These are phyloP conservation scores for Cyclopterus lumpus DNA, from an alignment of 2,797 vertebrate species.

Conservation along the genomic window DNA sequence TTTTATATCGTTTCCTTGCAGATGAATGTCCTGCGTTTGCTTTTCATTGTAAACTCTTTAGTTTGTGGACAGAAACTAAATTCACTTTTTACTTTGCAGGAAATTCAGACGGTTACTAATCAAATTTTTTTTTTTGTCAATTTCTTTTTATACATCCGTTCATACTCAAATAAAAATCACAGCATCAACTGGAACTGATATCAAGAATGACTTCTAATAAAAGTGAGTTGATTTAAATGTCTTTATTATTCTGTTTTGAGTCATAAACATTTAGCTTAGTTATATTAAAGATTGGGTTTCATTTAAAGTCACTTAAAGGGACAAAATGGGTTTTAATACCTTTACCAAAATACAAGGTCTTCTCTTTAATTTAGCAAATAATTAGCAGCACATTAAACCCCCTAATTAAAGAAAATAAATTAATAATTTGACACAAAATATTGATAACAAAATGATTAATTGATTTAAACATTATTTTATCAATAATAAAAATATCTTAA, in stretches of 20 bases:
- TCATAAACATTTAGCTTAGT: too few relatives aligned
- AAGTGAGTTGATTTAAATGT: slow-evolving; percentile 2
- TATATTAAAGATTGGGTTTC: too few relatives aligned
- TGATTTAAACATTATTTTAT: neutral
- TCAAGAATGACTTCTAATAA: slow-evolving; percentile 28
- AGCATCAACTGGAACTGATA: neutral
- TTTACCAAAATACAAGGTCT: too few relatives aligned
- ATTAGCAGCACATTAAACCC: too few relatives aligned
- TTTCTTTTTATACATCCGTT: slow-evolving; percentile 33
- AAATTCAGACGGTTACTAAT: neutral
- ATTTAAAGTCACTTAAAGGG: too few relatives aligned
- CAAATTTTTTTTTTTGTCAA: neutral
- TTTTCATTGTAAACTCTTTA: neutral
- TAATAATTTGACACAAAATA: neutral
- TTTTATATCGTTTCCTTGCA: slow-evolving; percentile 1
- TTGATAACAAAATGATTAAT: neutral
- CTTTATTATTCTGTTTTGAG: neutral
- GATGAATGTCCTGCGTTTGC: neutral
- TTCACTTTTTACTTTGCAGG: neutral
- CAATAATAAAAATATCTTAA: too few relatives aligned
- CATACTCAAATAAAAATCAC: slow-evolving; percentile 41
- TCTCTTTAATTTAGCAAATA: too few relatives aligned
- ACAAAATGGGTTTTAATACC: too few relatives aligned
- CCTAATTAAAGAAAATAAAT: too few relatives aligned
- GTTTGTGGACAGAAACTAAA: slow-evolving; percentile 7